Base-by-base conservation (phyloP, 2,113 vertebrate species). In the Spea multiplicata region DNA sequence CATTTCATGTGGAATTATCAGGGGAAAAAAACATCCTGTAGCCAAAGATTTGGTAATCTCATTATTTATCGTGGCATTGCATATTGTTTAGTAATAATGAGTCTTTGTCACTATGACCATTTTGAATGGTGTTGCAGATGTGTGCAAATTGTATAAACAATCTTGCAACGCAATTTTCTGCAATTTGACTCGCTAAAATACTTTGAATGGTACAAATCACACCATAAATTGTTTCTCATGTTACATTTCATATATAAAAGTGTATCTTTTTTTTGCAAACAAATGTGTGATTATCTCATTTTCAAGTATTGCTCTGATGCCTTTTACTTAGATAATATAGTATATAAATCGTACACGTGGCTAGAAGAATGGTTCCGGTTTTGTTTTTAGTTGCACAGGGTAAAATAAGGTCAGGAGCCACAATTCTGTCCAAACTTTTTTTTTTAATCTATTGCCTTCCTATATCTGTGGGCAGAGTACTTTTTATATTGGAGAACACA, bases 391-490 rank as follows among this genome's bases (percentile, higher is more conserved):
- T 45, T 57, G 50, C 68, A 13, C 13, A 44, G 17, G 16, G 66
- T 70, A 77, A 75, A 62, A 61, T 77, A 70, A 70, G 74, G 64
- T 67, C 67, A 52, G 74, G 62, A 53, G 30, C 4, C 62, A 12
- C 55, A 62, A 50, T 70, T 77, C 55, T 59, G 53, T 59, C 75
- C 66, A 30, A 68, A 44, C 75, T 64, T 50, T 62, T 70, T 50
- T 68, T 77, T 77, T 77, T 77, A 67, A 77, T 77, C 66, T 77
- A 48, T 70, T 70, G 75, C 66, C 17, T 59, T n/a, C 71, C 52
- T 47, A 50, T 47, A 45, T 70, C 67, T 70, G n/a, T 16, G 62
- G 9, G 67, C 67, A n/a, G 53, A 76, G 44, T 59, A n/a, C 8
- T 76, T 66, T 76, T 70, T 61, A 61, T 44, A 61, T 14, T 47